Evolutionary conservation across 2,888 invertebrate genomes (phyloP).

Genomic region (Tillus elongatus): DNA sequence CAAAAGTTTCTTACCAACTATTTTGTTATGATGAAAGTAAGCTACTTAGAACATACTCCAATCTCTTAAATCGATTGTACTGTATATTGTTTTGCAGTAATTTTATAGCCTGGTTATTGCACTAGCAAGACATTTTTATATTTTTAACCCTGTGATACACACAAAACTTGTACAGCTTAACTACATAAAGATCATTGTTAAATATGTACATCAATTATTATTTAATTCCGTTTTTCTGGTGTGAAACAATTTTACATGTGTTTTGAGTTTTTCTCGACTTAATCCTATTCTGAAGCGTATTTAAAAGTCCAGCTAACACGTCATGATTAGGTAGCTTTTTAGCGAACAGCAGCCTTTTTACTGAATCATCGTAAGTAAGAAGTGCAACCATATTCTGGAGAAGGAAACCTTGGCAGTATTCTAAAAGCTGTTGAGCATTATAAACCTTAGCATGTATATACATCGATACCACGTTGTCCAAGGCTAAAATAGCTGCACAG

Average conservation of each 20-base stretch:
- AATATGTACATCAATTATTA: too few species aligned
- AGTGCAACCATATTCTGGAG: conserved; percentile 92
- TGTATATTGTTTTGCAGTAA: too few species aligned
- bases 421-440: conserved; percentile 74
- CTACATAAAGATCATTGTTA: too few species aligned
- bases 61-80: too few species aligned
- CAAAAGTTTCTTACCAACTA: too few species aligned
- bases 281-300: conserved; percentile 72
- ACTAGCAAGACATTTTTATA: too few species aligned
- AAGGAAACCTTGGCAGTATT: conserved; percentile 84
- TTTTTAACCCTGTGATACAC: too few species aligned
- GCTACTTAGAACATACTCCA: too few species aligned
- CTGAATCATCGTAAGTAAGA: conserved; percentile 82
- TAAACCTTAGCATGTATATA: conserved; percentile 92
- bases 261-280: conserved; percentile 48
- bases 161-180: too few species aligned
- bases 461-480: conserved; percentile 84
- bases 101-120: too few species aligned
- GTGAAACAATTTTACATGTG: conserved; percentile 23
- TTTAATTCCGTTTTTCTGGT: too few species aligned
- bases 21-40: too few species aligned
- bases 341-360: conserved; percentile 77
- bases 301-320: conserved; percentile 70
- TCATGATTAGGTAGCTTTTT: conserved; percentile 86
- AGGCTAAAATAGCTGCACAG: conserved; percentile 73